Conservation (phyloP, 2,888 invertebrate genomes). For the Zootermopsis nevadensis region DNA sequence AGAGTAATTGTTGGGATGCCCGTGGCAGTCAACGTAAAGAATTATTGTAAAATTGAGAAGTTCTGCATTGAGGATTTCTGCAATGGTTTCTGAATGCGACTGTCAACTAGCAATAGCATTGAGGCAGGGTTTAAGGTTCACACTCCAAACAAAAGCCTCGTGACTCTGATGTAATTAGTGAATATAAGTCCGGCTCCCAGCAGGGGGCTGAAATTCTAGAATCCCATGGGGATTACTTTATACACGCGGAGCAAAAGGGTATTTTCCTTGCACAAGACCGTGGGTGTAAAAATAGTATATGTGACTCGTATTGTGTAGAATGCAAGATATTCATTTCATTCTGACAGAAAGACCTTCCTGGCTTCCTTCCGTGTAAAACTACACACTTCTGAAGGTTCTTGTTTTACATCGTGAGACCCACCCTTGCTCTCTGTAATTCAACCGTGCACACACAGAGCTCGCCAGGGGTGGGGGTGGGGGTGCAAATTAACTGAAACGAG, state of each 20-base stretch:
- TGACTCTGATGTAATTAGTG: conserved; percentile 48
- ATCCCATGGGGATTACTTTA: conserved; percentile 45
- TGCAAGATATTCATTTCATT: conserved; percentile 4
- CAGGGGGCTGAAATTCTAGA: conserved; percentile 42
- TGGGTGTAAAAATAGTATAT: not conserved
- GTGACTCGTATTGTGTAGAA: not conserved
- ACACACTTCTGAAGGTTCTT: not conserved
- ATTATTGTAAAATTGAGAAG: no score
- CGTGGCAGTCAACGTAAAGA: no score
- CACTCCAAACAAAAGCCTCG: conserved; percentile 46
- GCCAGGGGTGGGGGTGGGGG: not conserved
- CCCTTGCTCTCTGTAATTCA: not conserved
- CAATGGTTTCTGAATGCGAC: not conserved
- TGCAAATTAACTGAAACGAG: conserved; percentile 9
- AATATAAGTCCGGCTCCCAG: conserved; percentile 44
- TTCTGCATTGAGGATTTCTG: no score
- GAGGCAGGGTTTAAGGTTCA: conserved; percentile 45
- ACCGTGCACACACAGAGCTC: not conserved
- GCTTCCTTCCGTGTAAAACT: conserved; percentile 29
- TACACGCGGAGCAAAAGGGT: conserved; percentile 34
- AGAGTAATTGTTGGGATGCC: no score
- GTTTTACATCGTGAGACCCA: not conserved
- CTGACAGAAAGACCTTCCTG: not conserved
- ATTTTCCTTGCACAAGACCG: not conserved
- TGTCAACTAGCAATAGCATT: conserved; percentile 22